Conservation (phyloP, 2,113 vertebrate genomes). For the Mixornis gularis region DNA sequence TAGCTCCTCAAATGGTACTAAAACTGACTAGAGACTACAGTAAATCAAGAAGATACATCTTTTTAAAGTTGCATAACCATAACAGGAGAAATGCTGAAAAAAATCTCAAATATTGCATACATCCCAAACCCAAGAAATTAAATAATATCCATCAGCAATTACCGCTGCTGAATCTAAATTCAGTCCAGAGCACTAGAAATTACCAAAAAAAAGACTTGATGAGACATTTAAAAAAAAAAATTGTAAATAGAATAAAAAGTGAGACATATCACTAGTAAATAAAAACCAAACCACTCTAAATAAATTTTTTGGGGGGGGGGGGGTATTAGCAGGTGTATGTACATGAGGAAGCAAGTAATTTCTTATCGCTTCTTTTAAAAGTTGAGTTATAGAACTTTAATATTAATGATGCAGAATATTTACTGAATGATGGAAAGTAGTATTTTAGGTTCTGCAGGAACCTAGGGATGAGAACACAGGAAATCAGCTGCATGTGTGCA, state of each 20-base stretch:
- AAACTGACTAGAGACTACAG: not conserved
- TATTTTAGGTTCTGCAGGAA: not conserved
- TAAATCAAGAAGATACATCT: not conserved
- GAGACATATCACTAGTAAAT: not conserved
- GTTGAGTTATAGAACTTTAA: not conserved
- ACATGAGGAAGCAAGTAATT: not conserved
- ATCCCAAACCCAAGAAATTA: not conserved
- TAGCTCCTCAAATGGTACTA: not conserved
- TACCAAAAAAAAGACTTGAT: rapidly evolving
- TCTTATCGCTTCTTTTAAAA: not conserved
- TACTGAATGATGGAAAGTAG: not conserved
- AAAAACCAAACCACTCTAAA: not conserved
- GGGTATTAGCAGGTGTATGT: not conserved
- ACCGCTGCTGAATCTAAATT: not conserved
- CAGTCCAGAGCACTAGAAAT: not conserved
- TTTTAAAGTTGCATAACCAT: not conserved
- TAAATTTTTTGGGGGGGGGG: not conserved
- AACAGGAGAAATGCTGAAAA: not conserved
- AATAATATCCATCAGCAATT: not conserved
- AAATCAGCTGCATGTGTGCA: not conserved
- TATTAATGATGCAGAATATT: not conserved
- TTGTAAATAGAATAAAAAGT: not conserved
- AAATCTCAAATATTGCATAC: not conserved
- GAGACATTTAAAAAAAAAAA: not conserved
- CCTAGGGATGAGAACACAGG: not conserved